Percentiles rank a stretch among this genome's conserved stretches.
Evolutionary conservation across 2,888 invertebrate species (phyloP).

Genomic region (Caenorhabditis sp.): DNA sequence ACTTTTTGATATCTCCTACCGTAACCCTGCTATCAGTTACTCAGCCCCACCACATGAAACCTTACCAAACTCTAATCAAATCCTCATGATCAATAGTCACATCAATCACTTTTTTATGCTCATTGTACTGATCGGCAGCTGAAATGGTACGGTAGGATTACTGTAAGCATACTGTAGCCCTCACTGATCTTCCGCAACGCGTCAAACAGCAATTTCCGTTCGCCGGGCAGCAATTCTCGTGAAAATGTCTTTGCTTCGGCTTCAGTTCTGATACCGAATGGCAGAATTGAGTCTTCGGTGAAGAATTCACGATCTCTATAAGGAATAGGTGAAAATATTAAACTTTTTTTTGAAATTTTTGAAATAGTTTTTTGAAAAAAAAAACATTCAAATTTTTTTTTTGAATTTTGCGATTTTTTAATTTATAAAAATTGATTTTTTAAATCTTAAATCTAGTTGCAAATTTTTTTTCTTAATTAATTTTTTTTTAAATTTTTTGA

Average conservation of each 20-base stretch:
- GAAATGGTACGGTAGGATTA: conserved; percentile 16
- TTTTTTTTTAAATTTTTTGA: too few species aligned
- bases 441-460: background rate
- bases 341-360: background rate
- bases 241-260: conserved; percentile 54
- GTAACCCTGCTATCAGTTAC: background rate
- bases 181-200: conserved; percentile 55
- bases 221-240: conserved; percentile 45
- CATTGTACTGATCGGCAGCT: conserved; percentile 66
- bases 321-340: background rate
- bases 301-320: conserved; percentile 34
- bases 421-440: too few species aligned
- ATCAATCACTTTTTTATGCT: conserved; percentile 55
- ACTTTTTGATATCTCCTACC: background rate
- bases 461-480: too few species aligned
- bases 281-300: conserved; percentile 28
- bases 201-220: conserved; percentile 57
- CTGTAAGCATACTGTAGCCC: too few species aligned
- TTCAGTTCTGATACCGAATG: conserved; percentile 37
- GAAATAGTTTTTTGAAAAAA: background rate
- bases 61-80: conserved; percentile 47
- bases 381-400: too few species aligned
- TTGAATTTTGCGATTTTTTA: too few species aligned
- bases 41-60: too few species aligned
- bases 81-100: conserved; percentile 57